These are phyloP conservation scores for Halcyon badia DNA, from an alignment of 2,797 vertebrate genomes.

Conservation along the genomic window DNA sequence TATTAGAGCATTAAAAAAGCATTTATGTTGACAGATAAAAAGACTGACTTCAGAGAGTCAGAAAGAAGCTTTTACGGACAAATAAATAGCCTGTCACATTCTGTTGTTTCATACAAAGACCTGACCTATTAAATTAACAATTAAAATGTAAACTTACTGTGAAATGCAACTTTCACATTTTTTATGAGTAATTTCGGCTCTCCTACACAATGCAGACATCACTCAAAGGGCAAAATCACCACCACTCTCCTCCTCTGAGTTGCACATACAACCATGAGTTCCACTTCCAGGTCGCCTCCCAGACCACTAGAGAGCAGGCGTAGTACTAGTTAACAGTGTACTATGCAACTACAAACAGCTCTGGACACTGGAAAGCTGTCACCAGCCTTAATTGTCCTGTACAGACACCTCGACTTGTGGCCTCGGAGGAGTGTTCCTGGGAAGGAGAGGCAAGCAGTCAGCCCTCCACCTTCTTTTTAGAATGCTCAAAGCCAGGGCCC, in stretches of 20 bases:
- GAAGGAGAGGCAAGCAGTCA: background rate
- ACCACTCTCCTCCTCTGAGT: background rate
- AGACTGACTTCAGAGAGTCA: background rate
- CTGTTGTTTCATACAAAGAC: background rate
- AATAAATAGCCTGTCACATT: background rate
- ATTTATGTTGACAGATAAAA: background rate
- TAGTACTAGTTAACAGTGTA: background rate
- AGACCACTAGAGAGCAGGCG: background rate
- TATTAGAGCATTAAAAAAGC: background rate
- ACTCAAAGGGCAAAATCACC: background rate
- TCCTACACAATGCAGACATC: background rate
- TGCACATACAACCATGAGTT: fast-evolving
- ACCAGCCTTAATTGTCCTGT: background rate
- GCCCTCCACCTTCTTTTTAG: background rate
- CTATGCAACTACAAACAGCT: background rate
- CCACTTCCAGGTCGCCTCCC: background rate
- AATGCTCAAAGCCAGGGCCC: background rate
- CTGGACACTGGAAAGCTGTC: fast-evolving
- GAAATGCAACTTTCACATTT: background rate
- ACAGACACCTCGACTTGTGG: background rate
- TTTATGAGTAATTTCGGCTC: background rate
- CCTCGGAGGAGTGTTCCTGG: fast-evolving
- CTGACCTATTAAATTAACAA: background rate
- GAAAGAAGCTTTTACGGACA: background rate
- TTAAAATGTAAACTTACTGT: background rate